Base-by-base conservation (phyloP, 2,797 vertebrate genomes). In the Characodon lateralis region DNA sequence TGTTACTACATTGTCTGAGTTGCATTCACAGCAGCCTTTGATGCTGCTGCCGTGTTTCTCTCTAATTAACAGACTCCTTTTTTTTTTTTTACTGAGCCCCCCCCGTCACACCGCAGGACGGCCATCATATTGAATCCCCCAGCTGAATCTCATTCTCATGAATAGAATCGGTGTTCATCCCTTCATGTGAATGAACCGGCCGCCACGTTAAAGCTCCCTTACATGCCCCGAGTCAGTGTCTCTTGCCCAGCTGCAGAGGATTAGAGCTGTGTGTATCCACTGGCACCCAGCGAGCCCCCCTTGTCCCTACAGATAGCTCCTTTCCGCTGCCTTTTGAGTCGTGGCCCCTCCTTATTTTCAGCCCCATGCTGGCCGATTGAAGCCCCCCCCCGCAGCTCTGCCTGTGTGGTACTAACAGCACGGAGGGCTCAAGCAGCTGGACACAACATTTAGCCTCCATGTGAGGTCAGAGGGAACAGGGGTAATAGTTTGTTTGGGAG, bases 391-490 rank as follows among this genome's bases (percentile, higher is more conserved):
- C 74, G 88, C 91, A 73, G 91, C 88, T 91, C 93, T 84, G 82
- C 95, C 92, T 94, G 93, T 95, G 89, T 95, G 94, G 95, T 90
- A 88, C 92, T 94, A 88, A 90, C 95, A 95, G 92, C 93, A 92
- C 90, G 61, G 87, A 76, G 89, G 92, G 81, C 93, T 91, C 93
- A 94, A 96, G 95, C 95, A 93, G 93, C 93, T 94, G 93, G 93
- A 93, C 89, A 91, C 89, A 94, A 93, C 90, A 92, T 96, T 96
- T 95, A 94, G 92, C 93, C 92, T 94, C 93, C 92, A 94, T 93
- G 90, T 94, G 95, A 93, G 94, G 94, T 94, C 93, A 91, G 87
- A 71, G 78, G 82, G 81, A 81, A 83, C 77, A 82, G 81, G 89
- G 80, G 84, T 68, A n/a, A 63, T 66, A 78, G 91, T 90, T 91